Percentiles rank a stretch among this genome's conserved stretches.
These are phyloP conservation scores for Hartigia nigra DNA, from an alignment of 2,888 invertebrate species.

Conservation along the genomic window DNA sequence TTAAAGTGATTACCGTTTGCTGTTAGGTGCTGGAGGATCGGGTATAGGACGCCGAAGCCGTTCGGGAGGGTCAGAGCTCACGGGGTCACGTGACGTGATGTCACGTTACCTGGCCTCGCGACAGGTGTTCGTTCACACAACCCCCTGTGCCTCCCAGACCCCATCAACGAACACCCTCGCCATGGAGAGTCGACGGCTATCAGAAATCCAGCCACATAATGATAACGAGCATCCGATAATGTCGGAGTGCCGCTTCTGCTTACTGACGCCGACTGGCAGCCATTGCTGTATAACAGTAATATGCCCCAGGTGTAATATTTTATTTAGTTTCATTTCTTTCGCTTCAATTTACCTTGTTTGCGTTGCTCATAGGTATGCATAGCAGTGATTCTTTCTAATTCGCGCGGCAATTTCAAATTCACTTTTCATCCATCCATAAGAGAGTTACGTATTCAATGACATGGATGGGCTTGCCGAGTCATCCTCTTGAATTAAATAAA, in stretches of 20 bases:
- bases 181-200: constrained; percentile 26
- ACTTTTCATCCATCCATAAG: neutral
- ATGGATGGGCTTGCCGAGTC: neutral
- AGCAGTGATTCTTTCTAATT: neutral
- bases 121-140: constrained; percentile 47
- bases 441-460: neutral
- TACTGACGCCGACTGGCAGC: neutral
- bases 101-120: constrained; percentile 50
- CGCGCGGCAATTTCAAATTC: neutral
- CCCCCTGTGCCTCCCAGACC: constrained; percentile 15
- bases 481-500: neutral
- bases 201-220: constrained; percentile 42
- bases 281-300: neutral
- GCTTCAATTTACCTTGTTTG: neutral
- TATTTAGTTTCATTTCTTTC: neutral
- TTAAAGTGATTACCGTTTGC: constrained; percentile 43
- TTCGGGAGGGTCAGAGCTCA: constrained; percentile 20
- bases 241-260: neutral
- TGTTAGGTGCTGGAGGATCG: constrained; percentile 31
- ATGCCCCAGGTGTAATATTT: neutral
- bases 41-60: constrained; percentile 23
- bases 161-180: constrained; percentile 26
- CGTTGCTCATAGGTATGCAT: neutral
- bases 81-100: constrained; percentile 53
- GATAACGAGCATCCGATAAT: constrained; percentile 37